Evolutionary conservation across 2,113 vertebrate genomes (phyloP), one percentile per base, ranked within the genome.

Genomic region (Ceuthmochares aereus): DNA sequence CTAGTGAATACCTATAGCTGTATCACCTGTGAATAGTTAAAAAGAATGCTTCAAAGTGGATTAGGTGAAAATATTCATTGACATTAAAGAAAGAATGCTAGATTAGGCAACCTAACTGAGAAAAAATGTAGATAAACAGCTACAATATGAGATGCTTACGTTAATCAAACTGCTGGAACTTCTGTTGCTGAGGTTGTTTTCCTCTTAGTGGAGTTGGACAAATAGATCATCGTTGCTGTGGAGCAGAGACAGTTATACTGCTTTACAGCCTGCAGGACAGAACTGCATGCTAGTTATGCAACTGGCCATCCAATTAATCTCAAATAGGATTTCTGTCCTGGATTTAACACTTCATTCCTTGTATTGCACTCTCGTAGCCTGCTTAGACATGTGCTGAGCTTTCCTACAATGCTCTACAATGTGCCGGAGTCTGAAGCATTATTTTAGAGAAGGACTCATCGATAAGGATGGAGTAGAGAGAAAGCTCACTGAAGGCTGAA

Each of bases 401-500:
- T 56, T 78, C 63, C 34, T 68, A 10, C 25, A 6, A 1, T 1
- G 17, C 26, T 42, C 1, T 7, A 7, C 17, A 37, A 14, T 3
- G 4, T 47, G 32, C 20, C 1, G 1, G 32, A 55, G 34, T 40
- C 26, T 27, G 15, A 12, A 69, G 55, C 29, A 2, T 32, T 79
- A 15, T 45, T 91, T 79, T 40, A 49, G 47, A 32, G 76, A 58
- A 16, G 19, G 26, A 87, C 29, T 45, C 1, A 1, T 25, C 73
- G 70, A 30, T 63, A 14, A 49, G 62, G 59, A 37, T 58, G 56
- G 87, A 0, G 11, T 43, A 59, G 76, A 51, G 75, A 72, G 77
- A 92, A 79, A 81, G 56, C 67, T 78, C 42, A 19, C 34, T 60
- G 56, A 91, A 93, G 75, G 27, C 83, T 93, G 66, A 94, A 89